These are phyloP conservation scores for Drosophila nr. perissopoda DNA, from an alignment of 2,888 invertebrate genomes.

Conservation along the genomic window DNA sequence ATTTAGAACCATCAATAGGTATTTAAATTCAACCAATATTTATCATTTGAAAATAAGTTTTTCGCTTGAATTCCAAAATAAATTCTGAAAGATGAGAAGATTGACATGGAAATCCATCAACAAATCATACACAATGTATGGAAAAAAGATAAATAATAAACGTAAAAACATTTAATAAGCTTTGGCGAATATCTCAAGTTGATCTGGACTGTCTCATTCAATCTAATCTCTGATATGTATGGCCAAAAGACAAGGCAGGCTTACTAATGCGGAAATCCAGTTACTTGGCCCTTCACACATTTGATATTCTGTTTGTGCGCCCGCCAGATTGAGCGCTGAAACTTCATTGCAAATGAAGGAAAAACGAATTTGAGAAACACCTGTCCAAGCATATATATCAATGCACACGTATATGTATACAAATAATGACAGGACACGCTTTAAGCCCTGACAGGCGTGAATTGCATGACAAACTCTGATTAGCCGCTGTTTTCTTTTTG, in stretches of 20 bases:
- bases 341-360: conserved; percentile 13
- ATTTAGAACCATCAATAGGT: neutral
- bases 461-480: conserved; percentile 53
- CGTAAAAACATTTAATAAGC: conserved; percentile 8
- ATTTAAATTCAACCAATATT: neutral
- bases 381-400: conserved; percentile 27
- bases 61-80: neutral
- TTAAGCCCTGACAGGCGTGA: conserved; percentile 38
- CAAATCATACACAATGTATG: conserved; percentile 4
- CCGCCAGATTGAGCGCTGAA: conserved; percentile 27
- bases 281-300: conserved; percentile 9
- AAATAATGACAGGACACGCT: conserved; percentile 31
- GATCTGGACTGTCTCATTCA: conserved; percentile 31
- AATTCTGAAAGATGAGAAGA: neutral
- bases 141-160: neutral
- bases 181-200: conserved; percentile 28
- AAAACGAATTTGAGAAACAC: conserved; percentile 42
- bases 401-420: neutral
- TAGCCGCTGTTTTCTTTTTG: conserved; percentile 14
- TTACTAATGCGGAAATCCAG: conserved; percentile 11
- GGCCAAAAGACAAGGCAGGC: conserved; percentile 12
- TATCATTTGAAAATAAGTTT: neutral
- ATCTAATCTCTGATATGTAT: conserved; percentile 30
- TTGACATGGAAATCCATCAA: conserved; percentile 5
- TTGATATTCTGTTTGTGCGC: conserved; percentile 41